Base-by-base conservation (phyloP, 2,888 invertebrate genomes). In the Ectemnius lituratus region DNA sequence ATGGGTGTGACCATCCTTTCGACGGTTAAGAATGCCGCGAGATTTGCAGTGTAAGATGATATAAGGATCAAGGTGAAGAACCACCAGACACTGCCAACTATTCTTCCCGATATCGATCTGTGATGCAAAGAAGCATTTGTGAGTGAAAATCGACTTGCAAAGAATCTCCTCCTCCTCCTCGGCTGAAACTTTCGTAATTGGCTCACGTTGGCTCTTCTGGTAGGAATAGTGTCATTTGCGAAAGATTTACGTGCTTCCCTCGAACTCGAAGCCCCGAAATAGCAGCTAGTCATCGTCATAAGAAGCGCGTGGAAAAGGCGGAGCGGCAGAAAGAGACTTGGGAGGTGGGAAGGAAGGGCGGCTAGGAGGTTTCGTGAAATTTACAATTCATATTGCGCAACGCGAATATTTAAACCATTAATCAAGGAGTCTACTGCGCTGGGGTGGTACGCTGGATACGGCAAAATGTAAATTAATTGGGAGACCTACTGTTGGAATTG, bases 71-170 rank as follows among this genome's bases (percentile, higher is more conserved):
- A 93, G 0, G 99, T 99, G 92, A 99, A 99, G 92, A 99, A 99
- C 99, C 99, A 99, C 99, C 99, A 99, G 1, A 99, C 98, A 56
- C 97, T 97, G 58, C 98, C 98, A 2, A 99, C 99, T 85, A 99
- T 98, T 74, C 99, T 94, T 4, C 98, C 98, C 0, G 97, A 97
- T 82, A 97, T 93, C 3, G 97, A 97, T 88, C 97, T 93, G 83
- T 62, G 23, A 23, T 23, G 20, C 13, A 16, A 52, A 52, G 5
- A 52, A 56, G 23, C 46, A 57, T 47, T 16, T 57, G 58, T 52
- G 37, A 52, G 37, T 46, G 27, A 16, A 37, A 11, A 37, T 37
- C 37, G 37, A 23, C 23, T 23, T 23, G 37, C 37, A 8, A 11
- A 8, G 37, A 37, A 37, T 37, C 11, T 6, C 37, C 37, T 37